Base-by-base conservation (phyloP, 2,113 vertebrate species). In the Saguinus imperator region DNA sequence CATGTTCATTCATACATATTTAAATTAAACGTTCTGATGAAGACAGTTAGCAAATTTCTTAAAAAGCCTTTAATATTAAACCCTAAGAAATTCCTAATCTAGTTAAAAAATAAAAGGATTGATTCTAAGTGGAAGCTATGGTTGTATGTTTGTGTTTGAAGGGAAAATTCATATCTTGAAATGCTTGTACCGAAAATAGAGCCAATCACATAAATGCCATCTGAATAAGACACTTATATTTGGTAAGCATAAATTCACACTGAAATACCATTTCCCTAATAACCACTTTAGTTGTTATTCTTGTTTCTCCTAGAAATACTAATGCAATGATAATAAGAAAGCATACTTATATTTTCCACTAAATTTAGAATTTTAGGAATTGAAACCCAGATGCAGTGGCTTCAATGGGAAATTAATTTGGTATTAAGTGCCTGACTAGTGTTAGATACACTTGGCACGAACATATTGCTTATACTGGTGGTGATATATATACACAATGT, bases 281-380 rank as follows among this genome's bases (percentile, higher is more conserved):
- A 97, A 85, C 93, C 87, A 96, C 87, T 97, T 95, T 86, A 94
- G 94, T 92, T 97, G 81, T 98, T 97, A 92, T 97, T 94, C 37
- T 97, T 97, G 66, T 97, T 96, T 96, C 87, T 90, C 87, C 94
- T 97, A 89, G 97, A 98, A 98, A 97, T 97, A 93, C 87, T 98
- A 98, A 95, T 97, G 93, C 55, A 89, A 37, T 88, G 87, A 93
- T 95, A 97, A 97, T 96, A 98, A 97, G 96, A 94, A 98, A 92
- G 72, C 76, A 68, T 55, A 70, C 92, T 97, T 98, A 72, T 43
- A 90, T 92, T 96, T 97, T 73, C 93, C 77, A 96, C 94, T 96
- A 96, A 98, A 97, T 97, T 98, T 97, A 98, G 95, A 95, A 97
- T 94, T 95, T 95, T 84, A 94, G 80, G 96, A 97, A 97, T 92